Conservation (phyloP, 2,797 vertebrate genomes). For the Mormyrus proboscirostris region DNA sequence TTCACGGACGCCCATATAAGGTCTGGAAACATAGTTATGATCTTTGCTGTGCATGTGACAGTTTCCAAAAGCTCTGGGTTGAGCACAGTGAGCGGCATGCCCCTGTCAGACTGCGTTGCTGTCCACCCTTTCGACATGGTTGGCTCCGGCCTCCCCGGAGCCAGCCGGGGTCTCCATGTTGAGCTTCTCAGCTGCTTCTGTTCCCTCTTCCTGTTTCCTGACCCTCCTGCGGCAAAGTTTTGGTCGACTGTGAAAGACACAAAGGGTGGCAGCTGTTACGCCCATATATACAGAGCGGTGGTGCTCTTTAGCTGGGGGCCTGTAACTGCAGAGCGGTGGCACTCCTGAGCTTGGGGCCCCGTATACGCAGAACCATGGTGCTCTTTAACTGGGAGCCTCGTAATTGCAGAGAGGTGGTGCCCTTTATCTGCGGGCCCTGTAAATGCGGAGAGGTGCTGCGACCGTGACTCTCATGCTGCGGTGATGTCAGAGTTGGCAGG, state of each 20-base stretch:
- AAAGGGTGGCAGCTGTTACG: background rate
- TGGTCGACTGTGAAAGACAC: constrained; percentile 40
- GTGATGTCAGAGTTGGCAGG: background rate
- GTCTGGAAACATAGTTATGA: constrained; percentile 33
- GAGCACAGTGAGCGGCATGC: background rate
- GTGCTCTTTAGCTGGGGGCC: background rate
- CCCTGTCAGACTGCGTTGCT: constrained; percentile 48
- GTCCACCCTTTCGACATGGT: constrained; percentile 33
- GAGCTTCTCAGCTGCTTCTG: constrained; percentile 53
- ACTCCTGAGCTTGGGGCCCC: background rate
- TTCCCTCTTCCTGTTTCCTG: constrained; percentile 36
- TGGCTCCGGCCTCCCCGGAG: background rate
- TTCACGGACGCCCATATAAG: constrained; percentile 35
- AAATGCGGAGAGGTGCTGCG: too few species aligned
- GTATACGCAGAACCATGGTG: background rate
- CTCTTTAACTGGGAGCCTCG: too few species aligned
- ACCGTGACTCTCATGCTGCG: background rate
- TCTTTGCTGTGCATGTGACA: constrained; percentile 18
- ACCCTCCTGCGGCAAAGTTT: constrained; percentile 47
- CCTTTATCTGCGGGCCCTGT: background rate
- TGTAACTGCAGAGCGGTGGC: background rate
- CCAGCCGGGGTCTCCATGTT: constrained; percentile 43
- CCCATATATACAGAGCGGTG: background rate
- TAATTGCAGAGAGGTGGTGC: background rate
- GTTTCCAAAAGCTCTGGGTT: constrained; percentile 10